Percentiles rank a stretch among this genome's conserved stretches.
Conservation (phyloP, 2,797 vertebrate genomes). For the Urosaurus nigricauda region DNA sequence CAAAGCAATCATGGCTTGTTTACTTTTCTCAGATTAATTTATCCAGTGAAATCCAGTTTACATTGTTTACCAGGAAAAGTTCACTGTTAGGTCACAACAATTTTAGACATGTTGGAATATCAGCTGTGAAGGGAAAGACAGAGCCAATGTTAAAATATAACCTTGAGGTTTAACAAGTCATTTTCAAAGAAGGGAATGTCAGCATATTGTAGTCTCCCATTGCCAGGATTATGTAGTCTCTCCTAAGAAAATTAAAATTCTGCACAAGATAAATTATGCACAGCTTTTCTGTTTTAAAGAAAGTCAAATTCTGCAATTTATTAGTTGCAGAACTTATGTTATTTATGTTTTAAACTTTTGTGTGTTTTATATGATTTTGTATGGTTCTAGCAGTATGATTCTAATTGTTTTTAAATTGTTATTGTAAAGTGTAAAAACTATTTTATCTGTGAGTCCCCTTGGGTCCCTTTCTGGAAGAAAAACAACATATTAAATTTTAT, state of each 20-base stretch:
- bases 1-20: conserved; percentile 49
- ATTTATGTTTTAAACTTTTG: too few relatives aligned
- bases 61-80: conserved; percentile 35
- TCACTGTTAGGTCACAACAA: conserved; percentile 12
- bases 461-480: too few relatives aligned
- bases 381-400: too few relatives aligned
- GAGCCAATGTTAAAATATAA: conserved; percentile 22
- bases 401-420: too few relatives aligned
- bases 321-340: background rate
- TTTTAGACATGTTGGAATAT: conserved; percentile 29
- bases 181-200: background rate
- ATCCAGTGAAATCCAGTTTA: conserved; percentile 20
- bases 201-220: background rate
- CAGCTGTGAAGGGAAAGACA: background rate
- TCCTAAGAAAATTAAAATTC: background rate
- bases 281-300: background rate
- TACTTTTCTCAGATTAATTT: conserved; percentile 5
- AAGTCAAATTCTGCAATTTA: background rate
- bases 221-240: background rate
- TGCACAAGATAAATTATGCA: background rate
- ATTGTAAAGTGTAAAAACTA: too few relatives aligned
- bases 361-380: too few relatives aligned
- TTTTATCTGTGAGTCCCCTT: too few relatives aligned
- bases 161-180: background rate
- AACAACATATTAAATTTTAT: too few relatives aligned